Percentiles rank a stretch among this genome's conserved stretches.
Conservation (phyloP, 2,888 invertebrate species). For the Ormyrus rosae region DNA sequence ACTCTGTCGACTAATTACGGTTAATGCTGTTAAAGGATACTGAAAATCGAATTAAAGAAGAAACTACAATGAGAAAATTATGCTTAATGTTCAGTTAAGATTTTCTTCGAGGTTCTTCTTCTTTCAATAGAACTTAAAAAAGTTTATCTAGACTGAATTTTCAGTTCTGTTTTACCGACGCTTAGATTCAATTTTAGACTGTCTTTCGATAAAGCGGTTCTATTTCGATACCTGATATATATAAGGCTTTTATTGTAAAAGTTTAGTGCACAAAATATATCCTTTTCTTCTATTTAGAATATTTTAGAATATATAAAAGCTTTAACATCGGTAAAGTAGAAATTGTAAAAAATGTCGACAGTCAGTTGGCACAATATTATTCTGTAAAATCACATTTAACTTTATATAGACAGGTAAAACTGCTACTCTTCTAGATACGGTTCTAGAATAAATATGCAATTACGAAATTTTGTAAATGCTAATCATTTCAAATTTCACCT, state of each 20-base stretch:
- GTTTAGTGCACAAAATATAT: no score
- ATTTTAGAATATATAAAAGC: conserved; percentile 1
- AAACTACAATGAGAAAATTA: conserved; percentile 62
- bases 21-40: conserved; percentile 23
- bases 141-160: background rate
- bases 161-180: conserved; percentile 2
- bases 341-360: background rate
- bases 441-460: background rate
- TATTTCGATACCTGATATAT: no score
- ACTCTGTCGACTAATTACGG: conserved; percentile 3
- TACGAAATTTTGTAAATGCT: background rate
- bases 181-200: background rate
- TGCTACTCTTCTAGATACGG: background rate
- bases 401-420: background rate
- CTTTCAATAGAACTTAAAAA: background rate
- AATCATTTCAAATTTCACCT: conserved; percentile 10
- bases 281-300: no score
- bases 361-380: conserved; percentile 14
- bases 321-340: conserved; percentile 1
- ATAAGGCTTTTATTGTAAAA: no score
- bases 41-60: conserved; percentile 9
- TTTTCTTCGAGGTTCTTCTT: conserved; percentile 8
- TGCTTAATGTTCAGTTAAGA: conserved; percentile 64
- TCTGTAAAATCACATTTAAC: background rate
- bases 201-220: no score